Percentiles rank a stretch among this genome's conserved stretches.
Evolutionary conservation across 2,888 invertebrate species (phyloP).

Genomic region (Tipula vernalis): DNA sequence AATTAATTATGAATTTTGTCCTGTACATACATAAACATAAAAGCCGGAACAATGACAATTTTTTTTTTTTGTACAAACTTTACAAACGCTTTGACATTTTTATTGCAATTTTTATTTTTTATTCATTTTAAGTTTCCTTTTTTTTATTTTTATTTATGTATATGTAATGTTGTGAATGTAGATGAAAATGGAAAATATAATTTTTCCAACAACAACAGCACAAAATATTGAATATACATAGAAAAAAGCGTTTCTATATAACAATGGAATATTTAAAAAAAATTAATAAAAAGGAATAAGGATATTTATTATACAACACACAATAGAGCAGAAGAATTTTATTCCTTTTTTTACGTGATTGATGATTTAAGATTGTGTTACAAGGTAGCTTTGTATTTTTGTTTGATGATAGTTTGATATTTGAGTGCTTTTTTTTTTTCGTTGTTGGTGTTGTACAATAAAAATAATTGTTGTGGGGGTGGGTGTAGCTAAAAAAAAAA

Average conservation of each 20-base stretch:
- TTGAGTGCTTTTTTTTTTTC: background rate
- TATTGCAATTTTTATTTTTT: background rate
- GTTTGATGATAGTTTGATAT: slow-evolving; percentile 4
- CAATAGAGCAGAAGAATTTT: background rate
- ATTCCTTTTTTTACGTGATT: background rate
- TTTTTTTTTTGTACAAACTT: background rate
- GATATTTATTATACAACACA: background rate
- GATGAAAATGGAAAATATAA: background rate
- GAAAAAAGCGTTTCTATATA: background rate
- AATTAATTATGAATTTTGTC: background rate
- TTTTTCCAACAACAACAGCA: background rate
- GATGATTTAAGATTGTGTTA: background rate
- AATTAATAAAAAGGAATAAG: background rate
- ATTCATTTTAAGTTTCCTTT: background rate
- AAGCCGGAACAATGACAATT: background rate
- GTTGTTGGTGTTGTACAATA: background rate
- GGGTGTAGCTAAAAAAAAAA: background rate
- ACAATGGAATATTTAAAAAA: background rate
- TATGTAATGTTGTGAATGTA: background rate
- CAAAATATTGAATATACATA: background rate
- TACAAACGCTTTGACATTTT: background rate
- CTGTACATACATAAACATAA: background rate
- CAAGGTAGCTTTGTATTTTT: background rate
- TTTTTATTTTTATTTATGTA: background rate
- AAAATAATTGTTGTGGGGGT: background rate